Base-by-base conservation (phyloP, 1,140 invertebrate species). In the Drosophila leontia region DNA sequence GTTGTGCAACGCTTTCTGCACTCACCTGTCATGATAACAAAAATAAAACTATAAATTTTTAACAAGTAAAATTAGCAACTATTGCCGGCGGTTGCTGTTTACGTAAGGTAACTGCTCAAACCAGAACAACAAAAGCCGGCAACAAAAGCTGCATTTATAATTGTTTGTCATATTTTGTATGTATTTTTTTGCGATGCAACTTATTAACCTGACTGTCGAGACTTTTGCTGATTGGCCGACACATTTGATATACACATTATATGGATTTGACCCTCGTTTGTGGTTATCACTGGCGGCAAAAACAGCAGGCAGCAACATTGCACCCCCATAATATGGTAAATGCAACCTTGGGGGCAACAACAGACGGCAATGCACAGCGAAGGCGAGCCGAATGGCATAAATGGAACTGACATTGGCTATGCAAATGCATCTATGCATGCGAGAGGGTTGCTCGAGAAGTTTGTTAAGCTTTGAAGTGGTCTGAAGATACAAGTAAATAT, bases 371-470 rank as follows among this genome's bases (percentile, higher is more conserved):
- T 79, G 42, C 62, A 48, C 70, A 71, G 29, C 48, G 77, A 77
- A 88, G 80, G 80, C 71, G 63, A 68, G 60, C 82, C 75, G 23
- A 85, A 62, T 79, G 71, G 63, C 64, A 77, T 71, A 86, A 80
- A 87, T 78, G 61, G 67, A 78, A 77, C 75, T 87, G 79, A 63
- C 82, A 86, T 78, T 86, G 82, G 69, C 82, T 80, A 70, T 70
- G 82, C 61, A 59, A 78, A 74, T 78, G 75, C 75, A 77, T 77
- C 63, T 77, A 77, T 65, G 74, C 71, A 77, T 77, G 74, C 75
- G 51, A 77, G 75, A 61, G 75, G 56, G 75, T 39, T n/a, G 75
- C 39, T 41, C 9, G 4, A 41, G 3, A 7, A 44, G 37, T 77
- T 76, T 17, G 0, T 15, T 12, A 35, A 13, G 12, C 3, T 37